phyloP scores from a whole-genome alignment of 2,888 invertebrate genomes.

The Caenorhabditis sp. region DNA sequence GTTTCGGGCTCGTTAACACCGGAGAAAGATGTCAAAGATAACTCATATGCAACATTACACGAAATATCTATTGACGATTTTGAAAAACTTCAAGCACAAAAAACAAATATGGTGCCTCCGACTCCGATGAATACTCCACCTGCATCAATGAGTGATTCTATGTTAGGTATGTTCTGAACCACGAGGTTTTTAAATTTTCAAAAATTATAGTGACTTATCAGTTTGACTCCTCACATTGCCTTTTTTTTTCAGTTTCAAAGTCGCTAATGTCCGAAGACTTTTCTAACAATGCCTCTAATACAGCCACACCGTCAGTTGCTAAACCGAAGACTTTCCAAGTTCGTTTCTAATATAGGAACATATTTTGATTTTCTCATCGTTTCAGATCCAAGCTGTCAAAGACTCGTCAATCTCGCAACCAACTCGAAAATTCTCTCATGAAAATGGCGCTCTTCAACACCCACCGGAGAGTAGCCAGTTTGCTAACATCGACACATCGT shows the following conservation, averaged over 20 bases:
- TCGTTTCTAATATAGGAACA: neutral
- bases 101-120: constrained; percentile 27
- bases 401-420: constrained; percentile 2
- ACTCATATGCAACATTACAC: constrained; percentile 12
- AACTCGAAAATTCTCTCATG: constrained; percentile 10
- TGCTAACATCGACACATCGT: neutral
- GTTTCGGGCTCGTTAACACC: constrained; percentile 12
- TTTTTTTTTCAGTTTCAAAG: no score
- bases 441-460: constrained; percentile 3
- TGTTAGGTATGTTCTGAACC: neutral
- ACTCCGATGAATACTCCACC: constrained; percentile 44
- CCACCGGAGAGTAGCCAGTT: neutral
- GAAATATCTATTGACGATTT: constrained; percentile 32
- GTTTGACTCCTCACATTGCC: no score
- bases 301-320: neutral
- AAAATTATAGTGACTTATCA: no score
- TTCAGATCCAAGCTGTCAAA: constrained; percentile 6
- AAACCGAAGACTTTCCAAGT: constrained; percentile 11
- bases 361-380: neutral
- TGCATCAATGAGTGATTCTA: constrained; percentile 11
- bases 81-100: constrained; percentile 5
- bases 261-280: no score
- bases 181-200: no score
- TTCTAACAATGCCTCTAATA: neutral
- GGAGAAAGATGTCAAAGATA: neutral